Base-by-base conservation (phyloP, 30 jellyfish, hydroid and myxozoan species). In the Nemopilema nomurai region DNA sequence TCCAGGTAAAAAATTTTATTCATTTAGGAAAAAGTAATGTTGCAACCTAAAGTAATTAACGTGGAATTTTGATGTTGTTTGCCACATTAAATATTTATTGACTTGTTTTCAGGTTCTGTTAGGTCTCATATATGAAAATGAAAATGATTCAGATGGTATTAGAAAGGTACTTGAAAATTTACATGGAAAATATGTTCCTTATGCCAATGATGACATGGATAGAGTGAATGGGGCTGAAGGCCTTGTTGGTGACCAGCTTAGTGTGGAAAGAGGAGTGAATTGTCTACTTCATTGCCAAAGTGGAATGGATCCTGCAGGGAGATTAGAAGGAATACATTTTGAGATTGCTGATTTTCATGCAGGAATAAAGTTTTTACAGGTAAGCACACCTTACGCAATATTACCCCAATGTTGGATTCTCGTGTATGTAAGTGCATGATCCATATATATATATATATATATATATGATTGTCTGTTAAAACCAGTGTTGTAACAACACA, bases 201-300 rank as follows among this genome's bases (percentile, higher is more conserved):
- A 76, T 33, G 51, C 72, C 18, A 25, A 26, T 49, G 51, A 76
- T 25, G 86, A 31, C 29, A 21, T 8, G 25, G 62, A 76, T 21
- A 23, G 76, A 76, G 77, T 76, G 62, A 31, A 49, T 53, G 49
- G 20, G 62, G 74, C 52, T 1, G 75, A 76, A 76, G 86, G 74
- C 52, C 9, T 76, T 4, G 74, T 49, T 76, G 86, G 62, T n/a
- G 86, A 76, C 74, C 86, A 76, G 74, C 86, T 76, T 0, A 76
- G 74, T 17, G 82, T 71, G 82, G 82, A 71, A 29, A 71, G 82
- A 71, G 86, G 86, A 23, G 76, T 76, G 57, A 76, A 76, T 76
- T 27, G 77, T 26, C n/a, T 77, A 53, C 51, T 77, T 79, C 67
- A 77, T 17, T 49, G 52, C 28, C 28, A 23, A 23, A 76, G 26